Conservation (phyloP, 2,113 vertebrate genomes). For the Bettongia penicillata region DNA sequence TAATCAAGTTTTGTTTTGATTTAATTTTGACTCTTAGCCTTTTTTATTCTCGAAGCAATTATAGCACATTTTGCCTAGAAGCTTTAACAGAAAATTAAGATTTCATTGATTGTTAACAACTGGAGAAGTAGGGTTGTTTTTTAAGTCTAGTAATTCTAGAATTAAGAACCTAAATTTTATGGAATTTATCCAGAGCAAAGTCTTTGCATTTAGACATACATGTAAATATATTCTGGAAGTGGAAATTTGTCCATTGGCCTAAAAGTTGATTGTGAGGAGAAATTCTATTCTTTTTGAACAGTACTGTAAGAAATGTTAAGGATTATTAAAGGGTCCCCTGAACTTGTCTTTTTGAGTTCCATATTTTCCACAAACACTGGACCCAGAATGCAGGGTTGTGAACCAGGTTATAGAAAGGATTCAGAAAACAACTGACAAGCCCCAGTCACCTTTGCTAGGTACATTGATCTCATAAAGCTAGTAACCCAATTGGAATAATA, state of each 20-base stretch:
- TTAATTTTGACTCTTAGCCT: neutral
- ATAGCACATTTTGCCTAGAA: slow-evolving; percentile 25
- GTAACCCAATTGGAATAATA: slow-evolving; percentile 16
- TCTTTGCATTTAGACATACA: neutral
- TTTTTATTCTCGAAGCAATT: neutral
- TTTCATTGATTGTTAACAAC: neutral
- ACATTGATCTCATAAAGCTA: slow-evolving; percentile 28
- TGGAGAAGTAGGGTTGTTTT: neutral
- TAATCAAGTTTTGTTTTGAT: slow-evolving; percentile 33
- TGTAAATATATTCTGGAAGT: neutral
- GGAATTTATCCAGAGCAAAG: neutral
- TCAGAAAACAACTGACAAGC: neutral
- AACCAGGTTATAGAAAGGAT: neutral
- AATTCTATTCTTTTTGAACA: neutral
- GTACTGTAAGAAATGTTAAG: neutral
- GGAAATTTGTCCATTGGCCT: neutral
- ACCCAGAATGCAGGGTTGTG: neutral
- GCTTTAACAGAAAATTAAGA: neutral
- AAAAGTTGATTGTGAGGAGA: neutral
- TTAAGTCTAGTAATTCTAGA: neutral
- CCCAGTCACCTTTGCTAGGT: slow-evolving; percentile 25
- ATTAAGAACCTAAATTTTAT: neutral
- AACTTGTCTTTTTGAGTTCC: neutral
- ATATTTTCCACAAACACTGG: neutral
- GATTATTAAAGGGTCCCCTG: neutral